Base-by-base conservation (phyloP, 2,888 invertebrate genomes). In the Ophion obscuratus region DNA sequence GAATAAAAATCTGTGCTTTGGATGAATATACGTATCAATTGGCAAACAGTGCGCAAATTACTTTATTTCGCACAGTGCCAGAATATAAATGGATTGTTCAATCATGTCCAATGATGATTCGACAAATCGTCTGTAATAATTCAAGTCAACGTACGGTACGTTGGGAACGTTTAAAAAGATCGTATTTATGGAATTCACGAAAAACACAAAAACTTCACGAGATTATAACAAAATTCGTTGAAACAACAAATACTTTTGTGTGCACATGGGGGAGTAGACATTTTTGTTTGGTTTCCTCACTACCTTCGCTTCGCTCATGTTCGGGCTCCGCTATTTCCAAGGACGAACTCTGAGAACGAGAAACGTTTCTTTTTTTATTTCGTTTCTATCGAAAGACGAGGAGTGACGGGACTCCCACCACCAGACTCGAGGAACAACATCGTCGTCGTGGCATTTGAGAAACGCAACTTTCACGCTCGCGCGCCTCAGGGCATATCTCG, bases 401-500 rank as follows among this genome's bases (percentile, higher is more conserved):
- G 67, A 73, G 76, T 57, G 53, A 79, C 67, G 62, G 40, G 53
- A 24, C 80, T 83, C 78, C 82, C 84, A 83, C 84, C 83, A 83
- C 61, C 68, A 24, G 44, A 61, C 24, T 83, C 68, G 44, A 76
- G 67, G 59, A 86, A 86, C 83, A 61, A 20, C 24, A 81, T 74
- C 83, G 81, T 75, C 85, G 83, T 68, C 88, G 87, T 88, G 87
- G 88, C 88, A 89, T 88, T 89, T 88, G 85, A 88, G 82, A 78
- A 87, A 87, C 82, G 83, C 86, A 78, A 88, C 90, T 89, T 90
- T 89, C 90, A 90, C 89, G 70, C 76, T 80, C 83, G 77, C 77
- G 76, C 47, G 80, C 85, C 83, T 86, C 73, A 59, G 79, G 82
- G 80, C 75, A 80, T 77, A 71, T 68, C 40, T 61, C n/a, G 6